Conservation (phyloP, 2,797 vertebrate species). For the Chelmon rostratus region DNA sequence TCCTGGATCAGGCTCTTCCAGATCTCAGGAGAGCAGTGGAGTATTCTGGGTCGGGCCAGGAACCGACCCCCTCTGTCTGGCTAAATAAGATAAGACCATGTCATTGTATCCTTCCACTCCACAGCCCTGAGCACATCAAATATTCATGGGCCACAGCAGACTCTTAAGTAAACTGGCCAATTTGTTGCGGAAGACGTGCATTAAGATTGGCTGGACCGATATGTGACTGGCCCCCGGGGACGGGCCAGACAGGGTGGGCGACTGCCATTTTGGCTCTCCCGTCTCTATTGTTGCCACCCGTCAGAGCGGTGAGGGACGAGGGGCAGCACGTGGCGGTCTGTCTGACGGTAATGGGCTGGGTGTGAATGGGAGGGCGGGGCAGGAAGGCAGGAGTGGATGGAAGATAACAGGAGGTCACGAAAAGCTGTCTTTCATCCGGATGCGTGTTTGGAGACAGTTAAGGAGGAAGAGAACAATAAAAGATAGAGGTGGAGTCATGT, state of each 20-base stretch:
- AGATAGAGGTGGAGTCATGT: conserved; percentile 58
- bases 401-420: conserved; percentile 71
- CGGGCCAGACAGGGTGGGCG: conserved; percentile 53
- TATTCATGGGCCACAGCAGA: conserved; percentile 86
- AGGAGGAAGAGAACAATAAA: conserved; percentile 50
- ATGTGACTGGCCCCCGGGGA: conserved; percentile 55
- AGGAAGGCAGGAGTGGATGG: conserved; percentile 30
- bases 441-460: conserved; percentile 51
- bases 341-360: conserved; percentile 67
- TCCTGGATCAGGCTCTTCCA: conserved; percentile 62
- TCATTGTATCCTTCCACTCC: conserved; percentile 82
- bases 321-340: conserved; percentile 64
- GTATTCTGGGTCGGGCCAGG: conserved; percentile 73
- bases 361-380: conserved; percentile 58
- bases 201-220: conserved; percentile 85
- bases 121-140: conserved; percentile 82
- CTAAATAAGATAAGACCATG: conserved; percentile 88
- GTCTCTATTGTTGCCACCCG: conserved; percentile 77
- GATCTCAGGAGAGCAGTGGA: conserved; percentile 72
- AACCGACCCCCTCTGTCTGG: conserved; percentile 80
- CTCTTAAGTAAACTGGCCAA: conserved; percentile 89
- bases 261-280: conserved; percentile 78
- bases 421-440: conserved; percentile 61
- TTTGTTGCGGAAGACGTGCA: conserved; percentile 87
- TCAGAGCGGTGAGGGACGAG: conserved; percentile 52